Base-by-base conservation (phyloP, 2,888 invertebrate species). In the Hedychridium roseum region DNA sequence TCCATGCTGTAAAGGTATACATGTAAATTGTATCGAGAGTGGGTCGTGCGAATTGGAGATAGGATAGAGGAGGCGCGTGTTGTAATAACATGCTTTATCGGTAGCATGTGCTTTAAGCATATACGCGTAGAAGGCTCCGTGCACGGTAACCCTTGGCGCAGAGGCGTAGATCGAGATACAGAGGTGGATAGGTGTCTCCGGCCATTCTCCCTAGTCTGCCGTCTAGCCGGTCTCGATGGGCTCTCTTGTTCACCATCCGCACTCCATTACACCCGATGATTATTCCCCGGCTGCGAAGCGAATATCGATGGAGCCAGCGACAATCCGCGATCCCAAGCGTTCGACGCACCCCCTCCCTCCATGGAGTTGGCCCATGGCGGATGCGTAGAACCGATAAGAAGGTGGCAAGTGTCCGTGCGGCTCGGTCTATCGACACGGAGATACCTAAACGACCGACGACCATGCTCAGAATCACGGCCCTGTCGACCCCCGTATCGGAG, bases 251-350 rank as follows among this genome's bases (percentile, higher is more conserved):
- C 54, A 23, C 11, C 35, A 20, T 44, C 56, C 40, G 57, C 35
- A 55, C 54, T 58, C 64, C 57, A 68, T 68, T 69, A 69, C 59
- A 57, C 63, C 43, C 37, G 50, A 48, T 61, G 63, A 68, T 68
- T 65, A 69, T 67, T 59, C 57, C 48, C 57, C 69, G 57, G 50
- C 48, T 65, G 58, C 60, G 58, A 66, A 65, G 57, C 50, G 63
- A 63, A 55, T 58, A 65, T 68, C 57, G 62, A 60, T 53, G 50
- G 48, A 43, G 17, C 44, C 47, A 48, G 43, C 46, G 64, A 57
- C 61, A 50, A 50, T 54, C 42, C 46, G n/a, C 47, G 36, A 52
- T 45, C 45, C 32, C n/a, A 38, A 36, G 21, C 36, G 41, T 26
- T 35, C 50, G 42, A 50, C 50, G 41, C 48, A 45, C 52, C 50